Evolutionary conservation across 2,888 invertebrate genomes (phyloP), one percentile per base, ranked within the genome.

Genomic region (Plebejus melissa): DNA sequence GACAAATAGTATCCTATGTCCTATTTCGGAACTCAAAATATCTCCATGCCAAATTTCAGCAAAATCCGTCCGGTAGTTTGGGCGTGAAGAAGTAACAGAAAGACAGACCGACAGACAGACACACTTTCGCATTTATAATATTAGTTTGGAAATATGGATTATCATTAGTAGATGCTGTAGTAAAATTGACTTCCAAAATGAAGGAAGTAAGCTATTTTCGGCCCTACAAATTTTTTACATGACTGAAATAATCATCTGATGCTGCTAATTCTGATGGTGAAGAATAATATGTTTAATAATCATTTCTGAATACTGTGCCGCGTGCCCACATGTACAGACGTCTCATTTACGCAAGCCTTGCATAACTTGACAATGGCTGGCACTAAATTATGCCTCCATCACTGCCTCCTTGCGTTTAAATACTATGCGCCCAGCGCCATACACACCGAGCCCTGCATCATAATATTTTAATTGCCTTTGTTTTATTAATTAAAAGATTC

Each of bases 271-370:
- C 65, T 65, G 65, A 36, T 60, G 28, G 11, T 60, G 60, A 11
- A 2, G 28, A 28, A 4, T 60, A 58, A 7, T n/a, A 11, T 28
- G 28, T 28, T 32, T 60, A 22, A 65, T 65, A 65, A 65, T 65
- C 4, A 32, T 65, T 65, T 36, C 32, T 65, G 65, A 32, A 65
- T 65, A 28, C 60, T 28, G 60, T 60, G 65, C 65, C 32, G 28
- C 60, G 60, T 60, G 65, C 65, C 60, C 60, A 65, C 65, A 65
- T 13, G 65, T 13, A 28, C 22, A 58, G 57, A 60, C 60, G 65
- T 65, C 65, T 65, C 65, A 65, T 65, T 65, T 65, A 65, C 32
- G 7, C 65, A 32, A 65, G 32, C 65, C 65, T 36, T 36, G 65
- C 65, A 65, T 65, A 65, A 65, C 65, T 65, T 36, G 16, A 65